Conservation (phyloP, 2,797 vertebrate species). For the Threskiornis aethiopicus region DNA sequence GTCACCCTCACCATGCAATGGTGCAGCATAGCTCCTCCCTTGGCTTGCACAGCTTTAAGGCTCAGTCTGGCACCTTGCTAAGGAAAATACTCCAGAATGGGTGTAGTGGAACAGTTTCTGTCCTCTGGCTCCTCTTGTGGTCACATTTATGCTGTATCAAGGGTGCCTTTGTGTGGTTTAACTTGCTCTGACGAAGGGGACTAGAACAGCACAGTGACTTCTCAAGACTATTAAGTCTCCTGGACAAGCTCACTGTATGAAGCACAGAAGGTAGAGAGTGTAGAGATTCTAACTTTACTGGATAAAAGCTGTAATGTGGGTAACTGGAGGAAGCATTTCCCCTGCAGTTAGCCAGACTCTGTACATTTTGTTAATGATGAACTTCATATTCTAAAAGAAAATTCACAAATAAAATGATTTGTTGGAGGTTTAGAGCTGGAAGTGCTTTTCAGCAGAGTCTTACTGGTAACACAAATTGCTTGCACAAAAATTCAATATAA, state of each 20-base stretch:
- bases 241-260: background rate
- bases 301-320: background rate
- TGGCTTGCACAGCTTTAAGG: accelerated
- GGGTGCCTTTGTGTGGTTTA: background rate
- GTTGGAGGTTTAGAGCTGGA: background rate
- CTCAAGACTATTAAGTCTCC: background rate
- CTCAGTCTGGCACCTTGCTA: background rate
- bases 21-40: background rate
- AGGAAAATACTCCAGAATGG: background rate
- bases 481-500: background rate
- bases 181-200: background rate
- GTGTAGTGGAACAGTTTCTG: background rate
- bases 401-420: background rate
- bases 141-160: background rate
- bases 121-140: background rate
- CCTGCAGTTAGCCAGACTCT: background rate
- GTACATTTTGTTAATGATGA: background rate
- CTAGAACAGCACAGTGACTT: background rate
- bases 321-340: background rate
- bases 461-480: background rate
- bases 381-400: background rate
- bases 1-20: background rate
- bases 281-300: accelerated
- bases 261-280: background rate
- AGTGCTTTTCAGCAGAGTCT: background rate